Base-by-base conservation (phyloP, 2,113 vertebrate species). In the Silurus meridionalis region DNA sequence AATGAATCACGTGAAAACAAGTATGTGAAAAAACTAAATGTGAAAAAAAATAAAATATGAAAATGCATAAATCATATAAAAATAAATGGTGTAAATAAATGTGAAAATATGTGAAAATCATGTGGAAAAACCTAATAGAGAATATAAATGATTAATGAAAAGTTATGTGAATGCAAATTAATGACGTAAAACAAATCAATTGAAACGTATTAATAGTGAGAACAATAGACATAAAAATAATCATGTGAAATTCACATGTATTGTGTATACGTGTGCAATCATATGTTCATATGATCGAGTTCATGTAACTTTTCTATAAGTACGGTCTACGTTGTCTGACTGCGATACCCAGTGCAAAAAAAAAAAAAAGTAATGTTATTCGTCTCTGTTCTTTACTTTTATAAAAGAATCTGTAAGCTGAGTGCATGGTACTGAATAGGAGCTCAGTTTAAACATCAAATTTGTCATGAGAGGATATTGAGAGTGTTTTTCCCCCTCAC, bases 401-500 rank as follows among this genome's bases (percentile, higher is more conserved):
- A 83, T 57, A 25, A 64, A 85, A 79, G 61, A 85, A 71, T 60
- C 75, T 75, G 13, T 46, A 58, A 80, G 80, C 85, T 83, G 50
- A 28, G 80, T 74, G 80, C 52, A 11, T 81, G 66, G 75, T 75
- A 64, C 60, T 55, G 25, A 83, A 83, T 66, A 66, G 28, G 21
- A 77, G 58, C 50, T 60, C 2, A 17, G 60, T 83, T 83, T 83
- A 74, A 86, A 83, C 85, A 86, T 86, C 67, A 83, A 86, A 57
- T 75, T 83, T 58, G 80, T 82, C 46, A 63, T 80, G 79, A 86
- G 85, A 88, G 82, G 89, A 84, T 86, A 90, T 90, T 84, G n/a
- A 23, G 46, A 86, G 86, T 81, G 69, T 77, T 87, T 91, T 91
- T 72, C 84, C 87, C 87, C 86, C 57, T 87, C 87, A 84, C 50